Conservation (phyloP, 2,113 vertebrate genomes). For the Hydropotes inermis region DNA sequence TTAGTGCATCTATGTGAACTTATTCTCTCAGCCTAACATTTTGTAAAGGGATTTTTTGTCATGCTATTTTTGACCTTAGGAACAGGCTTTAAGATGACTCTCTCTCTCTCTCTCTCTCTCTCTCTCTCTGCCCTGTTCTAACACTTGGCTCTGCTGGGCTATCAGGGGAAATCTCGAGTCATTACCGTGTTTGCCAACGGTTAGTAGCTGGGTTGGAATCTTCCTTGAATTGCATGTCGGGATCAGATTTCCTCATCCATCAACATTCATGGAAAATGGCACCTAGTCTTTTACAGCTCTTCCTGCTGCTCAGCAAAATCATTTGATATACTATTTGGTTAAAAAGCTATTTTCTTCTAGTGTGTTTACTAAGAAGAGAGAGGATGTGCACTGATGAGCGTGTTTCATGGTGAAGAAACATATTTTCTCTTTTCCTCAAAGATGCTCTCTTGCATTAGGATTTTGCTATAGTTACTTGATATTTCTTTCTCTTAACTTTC, state of each 20-base stretch:
- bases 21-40: not conserved
- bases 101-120: fast-evolving
- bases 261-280: not conserved
- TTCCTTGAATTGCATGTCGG: not conserved
- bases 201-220: not conserved
- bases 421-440: not conserved
- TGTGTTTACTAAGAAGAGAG: not conserved
- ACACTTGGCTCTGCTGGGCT: not conserved
- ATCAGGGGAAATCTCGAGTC: not conserved
- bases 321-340: not conserved
- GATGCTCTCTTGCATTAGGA: not conserved
- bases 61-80: not conserved
- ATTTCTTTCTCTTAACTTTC: not conserved
- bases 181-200: not conserved
- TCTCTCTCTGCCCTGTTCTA: not conserved
- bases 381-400: fast-evolving
- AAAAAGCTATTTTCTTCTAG: not conserved
- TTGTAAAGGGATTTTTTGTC: not conserved
- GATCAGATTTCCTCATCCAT: not conserved
- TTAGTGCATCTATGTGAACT: not conserved
- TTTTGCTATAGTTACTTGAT: not conserved
- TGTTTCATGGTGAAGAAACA: not conserved
- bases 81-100: not conserved
- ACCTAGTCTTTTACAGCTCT: not conserved
- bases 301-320: not conserved